Conservation (phyloP, 35 echinoderm and acorn worm species). For the Chiridota heheva region DNA sequence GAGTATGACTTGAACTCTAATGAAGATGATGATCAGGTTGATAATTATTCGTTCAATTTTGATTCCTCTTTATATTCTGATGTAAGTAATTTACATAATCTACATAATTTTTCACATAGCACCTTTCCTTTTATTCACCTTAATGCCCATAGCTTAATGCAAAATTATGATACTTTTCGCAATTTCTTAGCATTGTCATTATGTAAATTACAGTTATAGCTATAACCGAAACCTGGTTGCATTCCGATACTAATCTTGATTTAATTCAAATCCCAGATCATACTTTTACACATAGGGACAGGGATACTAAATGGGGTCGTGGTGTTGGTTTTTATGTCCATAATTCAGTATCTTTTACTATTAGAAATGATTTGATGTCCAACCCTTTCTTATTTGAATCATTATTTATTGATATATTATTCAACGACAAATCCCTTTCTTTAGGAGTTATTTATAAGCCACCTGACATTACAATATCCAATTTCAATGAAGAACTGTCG, state of each 20-base stretch:
- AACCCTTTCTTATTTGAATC: background rate
- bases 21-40: too few species aligned
- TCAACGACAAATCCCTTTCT: background rate
- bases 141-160: conserved; percentile 12
- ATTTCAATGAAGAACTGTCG: background rate
- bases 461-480: background rate
- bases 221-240: conserved; percentile 15
- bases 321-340: conserved; percentile 15
- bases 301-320: conserved; percentile 2
- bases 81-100: too few species aligned
- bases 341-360: background rate
- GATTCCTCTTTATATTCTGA: too few species aligned
- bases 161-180: background rate
- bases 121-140: background rate
- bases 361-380: conserved; percentile 1
- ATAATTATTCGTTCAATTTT: too few species aligned
- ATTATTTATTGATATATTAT: conserved; percentile 18
- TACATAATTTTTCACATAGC: too few species aligned
- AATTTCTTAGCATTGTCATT: background rate
- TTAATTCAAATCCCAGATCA: background rate
- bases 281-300: background rate
- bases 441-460: background rate
- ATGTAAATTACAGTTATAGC: background rate
- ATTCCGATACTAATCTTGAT: conserved; percentile 27
- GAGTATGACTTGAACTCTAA: too few species aligned